A percentile compares a stretch with the other conserved stretches of the same genome.
Conservation (phyloP, 1,140 invertebrate species). For the Calycopis cecrops region DNA sequence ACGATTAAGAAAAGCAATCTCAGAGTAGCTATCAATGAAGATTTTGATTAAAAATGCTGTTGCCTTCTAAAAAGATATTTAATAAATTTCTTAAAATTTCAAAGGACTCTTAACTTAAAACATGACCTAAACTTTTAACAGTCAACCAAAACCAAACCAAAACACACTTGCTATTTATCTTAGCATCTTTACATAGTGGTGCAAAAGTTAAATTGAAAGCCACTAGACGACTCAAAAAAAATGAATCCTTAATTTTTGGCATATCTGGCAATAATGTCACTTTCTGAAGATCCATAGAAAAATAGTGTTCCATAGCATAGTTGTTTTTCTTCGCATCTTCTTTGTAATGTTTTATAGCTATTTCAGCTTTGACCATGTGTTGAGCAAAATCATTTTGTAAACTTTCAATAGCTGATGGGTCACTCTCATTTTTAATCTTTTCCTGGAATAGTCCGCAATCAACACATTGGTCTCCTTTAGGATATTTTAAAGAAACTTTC, state of each 20-base stretch:
- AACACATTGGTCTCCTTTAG: too few species aligned
- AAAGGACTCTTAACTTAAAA: too few species aligned
- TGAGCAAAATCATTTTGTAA: not conserved
- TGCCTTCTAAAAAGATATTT: too few species aligned
- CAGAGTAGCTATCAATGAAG: too few species aligned
- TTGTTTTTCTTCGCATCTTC: constrained; percentile 6
- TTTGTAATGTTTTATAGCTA: constrained; percentile 8
- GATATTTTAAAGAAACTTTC: too few species aligned
- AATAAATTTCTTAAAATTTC: too few species aligned
- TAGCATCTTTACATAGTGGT: constrained; percentile 8
- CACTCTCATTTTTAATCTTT: too few species aligned
- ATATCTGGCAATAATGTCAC: constrained; percentile 8
- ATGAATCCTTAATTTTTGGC: constrained; percentile 12
- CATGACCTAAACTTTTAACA: too few species aligned
- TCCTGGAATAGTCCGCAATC: too few species aligned
- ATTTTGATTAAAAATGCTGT: too few species aligned
- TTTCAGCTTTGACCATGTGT: constrained; percentile 13
- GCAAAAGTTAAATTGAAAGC: constrained; percentile 13
- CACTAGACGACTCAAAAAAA: constrained; percentile 13
- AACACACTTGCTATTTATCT: constrained; percentile 7
- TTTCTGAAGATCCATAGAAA: constrained; percentile 14
- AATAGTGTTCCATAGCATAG: constrained; percentile 5
- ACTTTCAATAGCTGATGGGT: constrained; percentile 2
- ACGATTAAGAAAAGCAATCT: too few species aligned
- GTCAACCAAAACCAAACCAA: too few species aligned